Evolutionary conservation across 2,113 vertebrate genomes (phyloP).

Genomic region (Heteronetta atricapilla): DNA sequence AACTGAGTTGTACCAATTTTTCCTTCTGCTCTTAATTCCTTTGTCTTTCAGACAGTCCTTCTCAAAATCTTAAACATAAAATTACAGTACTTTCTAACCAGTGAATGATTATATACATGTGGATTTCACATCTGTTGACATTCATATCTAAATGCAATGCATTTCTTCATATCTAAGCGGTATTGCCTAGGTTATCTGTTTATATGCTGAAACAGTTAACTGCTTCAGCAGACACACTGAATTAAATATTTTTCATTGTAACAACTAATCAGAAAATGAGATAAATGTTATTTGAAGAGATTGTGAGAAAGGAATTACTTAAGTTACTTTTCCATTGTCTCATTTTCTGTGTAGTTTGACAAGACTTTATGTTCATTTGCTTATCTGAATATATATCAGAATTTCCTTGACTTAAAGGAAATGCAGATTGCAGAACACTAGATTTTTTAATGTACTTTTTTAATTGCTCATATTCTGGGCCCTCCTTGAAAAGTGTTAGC

Average conservation of each 20-base stretch:
- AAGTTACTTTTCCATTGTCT: background rate
- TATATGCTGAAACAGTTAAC: background rate
- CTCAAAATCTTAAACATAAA: background rate
- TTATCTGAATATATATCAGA: background rate
- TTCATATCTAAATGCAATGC: background rate
- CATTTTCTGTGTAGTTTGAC: background rate
- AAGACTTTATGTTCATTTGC: background rate
- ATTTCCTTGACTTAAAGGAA: background rate
- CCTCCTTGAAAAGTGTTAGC: background rate
- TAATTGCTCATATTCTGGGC: background rate
- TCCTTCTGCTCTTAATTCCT: background rate
- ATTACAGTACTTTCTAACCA: background rate
- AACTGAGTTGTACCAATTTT: background rate
- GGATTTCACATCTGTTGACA: background rate
- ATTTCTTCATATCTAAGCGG: background rate
- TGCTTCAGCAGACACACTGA: rapidly evolving
- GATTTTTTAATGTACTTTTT: background rate
- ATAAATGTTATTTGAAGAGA: background rate
- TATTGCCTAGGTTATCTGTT: background rate
- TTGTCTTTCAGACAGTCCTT: background rate
- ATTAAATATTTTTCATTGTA: background rate
- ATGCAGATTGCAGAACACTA: background rate
- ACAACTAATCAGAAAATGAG: background rate
- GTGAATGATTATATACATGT: background rate
- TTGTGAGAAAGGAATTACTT: background rate